Percentiles rank a stretch among this genome's conserved stretches.
Evolutionary conservation across 2,888 invertebrate species (phyloP).

Genomic region (Archips crataeganus): DNA sequence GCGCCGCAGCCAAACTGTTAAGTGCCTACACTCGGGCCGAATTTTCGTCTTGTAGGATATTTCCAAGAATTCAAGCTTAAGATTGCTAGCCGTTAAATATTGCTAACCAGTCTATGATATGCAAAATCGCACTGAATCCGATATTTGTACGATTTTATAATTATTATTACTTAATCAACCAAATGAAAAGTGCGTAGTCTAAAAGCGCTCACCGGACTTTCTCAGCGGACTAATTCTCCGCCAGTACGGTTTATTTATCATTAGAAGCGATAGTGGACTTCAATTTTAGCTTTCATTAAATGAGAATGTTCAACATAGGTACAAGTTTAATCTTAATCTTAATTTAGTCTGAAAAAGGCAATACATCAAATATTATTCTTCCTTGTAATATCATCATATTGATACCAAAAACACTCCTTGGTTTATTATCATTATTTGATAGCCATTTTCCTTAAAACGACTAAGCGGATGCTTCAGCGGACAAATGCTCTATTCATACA

Average conservation of each 20-base stretch:
- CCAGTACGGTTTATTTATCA: neutral
- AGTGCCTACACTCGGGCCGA: no score
- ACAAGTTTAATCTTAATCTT: no score
- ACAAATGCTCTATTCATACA: constrained; percentile 15
- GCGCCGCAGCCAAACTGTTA: no score
- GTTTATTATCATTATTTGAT: neutral
- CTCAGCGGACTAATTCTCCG: neutral
- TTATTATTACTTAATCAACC: neutral
- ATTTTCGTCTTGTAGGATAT: neutral
- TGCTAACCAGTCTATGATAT: no score
- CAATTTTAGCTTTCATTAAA: neutral
- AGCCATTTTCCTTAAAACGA: neutral
- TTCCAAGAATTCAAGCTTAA: no score
- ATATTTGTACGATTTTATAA: neutral
- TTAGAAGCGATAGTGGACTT: neutral
- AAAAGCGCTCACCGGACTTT: constrained; percentile 1
- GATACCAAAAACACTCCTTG: neutral
- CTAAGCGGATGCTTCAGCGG: neutral
- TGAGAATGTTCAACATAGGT: neutral
- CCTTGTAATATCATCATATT: neutral
- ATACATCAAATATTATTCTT: no score
- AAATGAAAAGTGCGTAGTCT: neutral
- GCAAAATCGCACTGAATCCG: neutral
- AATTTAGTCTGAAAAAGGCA: no score
- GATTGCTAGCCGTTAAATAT: no score